Evolutionary conservation across 2,797 vertebrate genomes (phyloP), one percentile per base, ranked within the genome.

Genomic region (Squalus acanthias): DNA sequence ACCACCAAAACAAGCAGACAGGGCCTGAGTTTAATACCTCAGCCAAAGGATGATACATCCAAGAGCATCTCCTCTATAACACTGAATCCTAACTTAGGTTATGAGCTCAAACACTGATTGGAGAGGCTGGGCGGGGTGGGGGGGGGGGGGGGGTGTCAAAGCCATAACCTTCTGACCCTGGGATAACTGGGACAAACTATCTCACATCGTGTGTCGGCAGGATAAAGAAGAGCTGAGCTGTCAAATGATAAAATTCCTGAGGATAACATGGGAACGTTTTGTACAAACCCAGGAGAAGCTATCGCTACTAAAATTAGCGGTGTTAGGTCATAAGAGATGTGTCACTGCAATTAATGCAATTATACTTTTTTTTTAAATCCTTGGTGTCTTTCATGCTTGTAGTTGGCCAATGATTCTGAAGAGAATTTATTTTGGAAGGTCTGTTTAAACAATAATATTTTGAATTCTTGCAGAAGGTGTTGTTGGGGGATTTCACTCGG

Each of bases 361-460:
- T 39, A 17, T 4, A 9, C n/a, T 93, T 67, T 22, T 39, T 39
- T 39, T 39, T 39, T 39, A 67, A n/a, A 46, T 46, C n/a, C 65
- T 93, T 67, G 26, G 65, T 67, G 91, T 69, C 91, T 93, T 67
- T 67, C 91, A 93, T 69, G 63, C 65, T 46, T 69, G n/a, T 9
- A 24, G 33, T 46, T 93, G 91, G 91, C 63, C 7, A 69, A 10
- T 69, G 33, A 10, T 93, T 93, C 91, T 67, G 91, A 93, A 46
- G 91, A 20, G 91, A 67, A 92, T 93, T 93, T 67, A 46, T 69
- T 69, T 93, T 93, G 91, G 91, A 93, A 69, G 65, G 63, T 4
- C 17, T 69, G 91, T 24, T 93, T n/a, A 69, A 93, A 67, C n/a
- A 93, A 93, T 93, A 93, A 93, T 93, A 93, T 93, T 93, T 93